Conservation (phyloP, 2,888 invertebrate species). For the Cheilosia pagana region DNA sequence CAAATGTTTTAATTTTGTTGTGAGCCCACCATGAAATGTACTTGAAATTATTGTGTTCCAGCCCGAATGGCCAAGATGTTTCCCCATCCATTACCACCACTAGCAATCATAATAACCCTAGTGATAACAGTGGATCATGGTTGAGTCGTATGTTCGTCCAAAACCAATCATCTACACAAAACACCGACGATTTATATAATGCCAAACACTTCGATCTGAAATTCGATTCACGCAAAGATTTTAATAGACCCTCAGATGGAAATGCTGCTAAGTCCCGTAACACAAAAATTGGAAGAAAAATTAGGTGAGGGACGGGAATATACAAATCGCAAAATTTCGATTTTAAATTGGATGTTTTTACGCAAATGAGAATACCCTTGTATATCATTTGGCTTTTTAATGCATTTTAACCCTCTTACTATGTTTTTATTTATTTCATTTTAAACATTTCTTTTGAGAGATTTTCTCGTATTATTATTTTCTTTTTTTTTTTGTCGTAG, state of each 20-base stretch:
- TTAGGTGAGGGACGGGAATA: conserved; percentile 84
- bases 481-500: conserved; percentile 38
- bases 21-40: conserved; percentile 65
- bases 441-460: conserved; percentile 20
- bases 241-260: conserved; percentile 83
- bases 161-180: conserved; percentile 76
- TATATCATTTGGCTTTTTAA: conserved; percentile 68
- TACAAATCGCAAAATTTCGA: conserved; percentile 57
- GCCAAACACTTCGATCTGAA: conserved; percentile 82
- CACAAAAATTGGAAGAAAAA: conserved; percentile 83
- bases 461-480: neutral
- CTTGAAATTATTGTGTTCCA: conserved; percentile 80
- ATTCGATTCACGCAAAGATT: conserved; percentile 81
- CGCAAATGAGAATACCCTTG: conserved; percentile 59
- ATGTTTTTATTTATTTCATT: conserved; percentile 49
- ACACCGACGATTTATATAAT: conserved; percentile 75
- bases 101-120: conserved; percentile 79
- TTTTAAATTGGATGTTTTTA: conserved; percentile 68
- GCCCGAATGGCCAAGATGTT: conserved; percentile 81
- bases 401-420: conserved; percentile 62
- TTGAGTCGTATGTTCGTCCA: conserved; percentile 83
- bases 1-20: conserved; percentile 63
- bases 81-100: conserved; percentile 80
- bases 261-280: conserved; percentile 80
- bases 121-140: conserved; percentile 82